These are phyloP conservation scores for Tenebrio molitor DNA, from an alignment of 1,140 invertebrate species.

Conservation along the genomic window DNA sequence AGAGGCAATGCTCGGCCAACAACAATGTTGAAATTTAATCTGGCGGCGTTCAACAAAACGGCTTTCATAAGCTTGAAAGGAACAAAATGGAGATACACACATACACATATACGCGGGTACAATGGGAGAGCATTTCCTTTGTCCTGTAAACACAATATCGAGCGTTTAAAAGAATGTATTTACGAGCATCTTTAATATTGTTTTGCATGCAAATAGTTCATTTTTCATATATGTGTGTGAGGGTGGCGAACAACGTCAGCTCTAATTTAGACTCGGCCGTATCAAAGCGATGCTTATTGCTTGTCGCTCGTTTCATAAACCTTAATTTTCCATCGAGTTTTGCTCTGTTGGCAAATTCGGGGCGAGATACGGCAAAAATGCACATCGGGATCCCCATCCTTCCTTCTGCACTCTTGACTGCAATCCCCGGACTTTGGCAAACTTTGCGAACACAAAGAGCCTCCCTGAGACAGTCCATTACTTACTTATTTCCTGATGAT, in stretches of 20 bases:
- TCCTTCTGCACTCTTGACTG: too few relatives aligned
- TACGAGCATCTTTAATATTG: constrained; percentile 43
- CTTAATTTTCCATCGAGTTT: too few relatives aligned
- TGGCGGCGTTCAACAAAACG: constrained; percentile 41
- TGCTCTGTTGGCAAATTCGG: too few relatives aligned
- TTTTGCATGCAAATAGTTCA: constrained; percentile 45
- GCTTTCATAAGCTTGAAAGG: constrained; percentile 42
- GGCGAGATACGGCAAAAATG: too few relatives aligned
- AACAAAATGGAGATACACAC: constrained; percentile 40
- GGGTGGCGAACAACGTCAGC: constrained; percentile 12
- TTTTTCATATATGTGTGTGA: constrained; percentile 29
- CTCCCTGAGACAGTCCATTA: too few relatives aligned
- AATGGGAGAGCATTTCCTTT: constrained; percentile 39
- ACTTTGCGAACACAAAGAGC: too few relatives aligned
- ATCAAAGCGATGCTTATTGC: constrained; percentile 42
- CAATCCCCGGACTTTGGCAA: too few relatives aligned
- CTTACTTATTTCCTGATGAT: too few relatives aligned
- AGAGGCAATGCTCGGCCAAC: constrained; percentile 30
- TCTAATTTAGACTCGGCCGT: constrained; percentile 24
- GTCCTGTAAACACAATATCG: constrained; percentile 44
- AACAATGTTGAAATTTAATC: constrained; percentile 47
- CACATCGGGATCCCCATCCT: too few relatives aligned
- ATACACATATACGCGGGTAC: constrained; percentile 24
- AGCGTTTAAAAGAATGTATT: constrained; percentile 44
- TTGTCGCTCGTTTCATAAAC: constrained; percentile 35